Evolutionary conservation across 1,140 invertebrate genomes (phyloP), one percentile per base, ranked within the genome.

Genomic region (Subanguina moxae): DNA sequence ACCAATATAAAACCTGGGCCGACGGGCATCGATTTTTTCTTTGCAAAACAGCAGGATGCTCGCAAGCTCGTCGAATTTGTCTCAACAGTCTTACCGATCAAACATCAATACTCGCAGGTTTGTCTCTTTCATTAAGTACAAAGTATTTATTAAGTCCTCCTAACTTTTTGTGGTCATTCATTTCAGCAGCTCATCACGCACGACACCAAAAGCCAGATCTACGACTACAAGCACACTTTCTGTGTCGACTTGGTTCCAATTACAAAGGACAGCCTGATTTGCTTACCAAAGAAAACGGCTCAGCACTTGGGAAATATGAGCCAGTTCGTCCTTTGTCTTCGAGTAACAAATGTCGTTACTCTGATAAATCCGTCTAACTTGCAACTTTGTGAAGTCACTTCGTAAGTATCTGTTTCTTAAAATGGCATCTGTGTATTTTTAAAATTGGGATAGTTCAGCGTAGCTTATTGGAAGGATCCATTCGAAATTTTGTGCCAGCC

Each of bases 11-110:
- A 97, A 85, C 89, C 91, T 25, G 88, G 89, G 78, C 88, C 91
- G 86, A 93, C 91, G 82, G 96, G 96, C 1, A 83, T 99, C 27
- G 95, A 99, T 84, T 98, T 99, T 82, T 98, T 89, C 83, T 99
- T 90, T 84, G 85, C 90, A 0, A 89, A 88, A 69, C 92, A 94
- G 85, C 89, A 90, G 68, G 88, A 91, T 84, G 94, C 95, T 0
- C 87, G 91, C 27, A 97, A 96, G 87, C 88, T 99, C 88, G 88
- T 97, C 1, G 93, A 97, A 78, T 99, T 99, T 82, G 84, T 99
- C 1, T 84, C 86, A 64, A 87, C 90, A 17, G 89, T 94, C 68
- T 87, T 97, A 58, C 94, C 95, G 1, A 86, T 83, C 82, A 75
- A 78, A 43, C 83, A 76, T 64, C 79, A 82, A 30, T 80, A 82